phyloP scores from a whole-genome alignment of 1,140 invertebrate species.

The Caerostris darwini region DNA sequence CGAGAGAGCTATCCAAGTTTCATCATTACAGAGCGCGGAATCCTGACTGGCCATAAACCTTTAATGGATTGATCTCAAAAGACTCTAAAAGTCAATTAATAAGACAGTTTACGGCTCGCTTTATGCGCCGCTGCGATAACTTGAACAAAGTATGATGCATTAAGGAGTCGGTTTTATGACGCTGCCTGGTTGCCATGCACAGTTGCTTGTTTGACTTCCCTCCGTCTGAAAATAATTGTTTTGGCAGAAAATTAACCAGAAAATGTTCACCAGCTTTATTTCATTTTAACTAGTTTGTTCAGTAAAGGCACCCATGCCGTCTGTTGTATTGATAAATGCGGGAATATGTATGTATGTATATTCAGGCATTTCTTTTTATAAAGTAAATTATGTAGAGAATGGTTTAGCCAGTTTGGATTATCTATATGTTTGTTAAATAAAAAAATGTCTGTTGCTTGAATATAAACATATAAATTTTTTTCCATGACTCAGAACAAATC shows the following conservation, averaged over 20 bases:
- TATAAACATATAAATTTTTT: too few species aligned
- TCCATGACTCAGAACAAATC: too few species aligned
- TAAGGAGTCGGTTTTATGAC: not conserved
- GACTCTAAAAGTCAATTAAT: conserved; percentile 33
- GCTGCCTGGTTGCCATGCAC: not conserved
- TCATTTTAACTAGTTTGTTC: too few species aligned
- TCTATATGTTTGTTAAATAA: too few species aligned
- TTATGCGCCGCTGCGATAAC: not conserved
- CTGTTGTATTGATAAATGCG: too few species aligned
- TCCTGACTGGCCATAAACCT: not conserved
- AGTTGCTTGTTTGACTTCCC: not conserved
- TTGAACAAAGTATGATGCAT: not conserved
- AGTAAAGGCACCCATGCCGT: too few species aligned
- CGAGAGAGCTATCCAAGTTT: not conserved
- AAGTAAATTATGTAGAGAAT: too few species aligned
- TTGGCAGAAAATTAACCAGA: not conserved
- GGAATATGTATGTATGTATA: too few species aligned
- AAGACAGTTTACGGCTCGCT: conserved; percentile 12
- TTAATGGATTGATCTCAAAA: not conserved
- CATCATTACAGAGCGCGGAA: not conserved
- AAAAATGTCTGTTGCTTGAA: too few species aligned
- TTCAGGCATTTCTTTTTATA: too few species aligned
- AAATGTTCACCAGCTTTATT: too few species aligned
- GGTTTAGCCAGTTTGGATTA: too few species aligned
- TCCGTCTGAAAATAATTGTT: not conserved